phyloP scores from a whole-genome alignment of 1,140 invertebrate genomes.

The Saccostrea cuccullata region DNA sequence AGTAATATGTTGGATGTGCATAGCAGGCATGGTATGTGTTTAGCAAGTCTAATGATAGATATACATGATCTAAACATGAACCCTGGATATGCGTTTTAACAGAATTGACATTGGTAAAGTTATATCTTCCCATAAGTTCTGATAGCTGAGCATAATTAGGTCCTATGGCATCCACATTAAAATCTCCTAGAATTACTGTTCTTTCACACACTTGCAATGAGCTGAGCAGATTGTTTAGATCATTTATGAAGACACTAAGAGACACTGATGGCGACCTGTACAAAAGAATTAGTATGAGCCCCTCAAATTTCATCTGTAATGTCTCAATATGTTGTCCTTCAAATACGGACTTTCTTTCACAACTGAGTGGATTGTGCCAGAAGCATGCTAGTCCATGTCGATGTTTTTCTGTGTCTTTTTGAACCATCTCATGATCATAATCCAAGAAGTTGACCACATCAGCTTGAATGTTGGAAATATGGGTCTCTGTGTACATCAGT shows the following conservation, averaged over 20 bases:
- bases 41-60: background rate
- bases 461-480: background rate
- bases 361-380: background rate
- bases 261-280: background rate
- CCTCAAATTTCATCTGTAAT: conserved; percentile 6
- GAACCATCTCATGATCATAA: conserved; percentile 48
- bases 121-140: background rate
- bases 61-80: conserved; percentile 13
- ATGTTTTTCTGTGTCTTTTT: conserved; percentile 21
- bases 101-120: background rate
- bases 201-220: background rate
- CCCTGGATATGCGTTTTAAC: background rate
- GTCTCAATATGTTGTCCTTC: conserved; percentile 9
- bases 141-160: background rate
- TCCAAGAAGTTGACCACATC: conserved; percentile 44
- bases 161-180: background rate
- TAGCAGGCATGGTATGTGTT: background rate
- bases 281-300: background rate
- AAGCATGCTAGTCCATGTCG: conserved; percentile 42
- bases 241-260: background rate
- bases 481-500: no score
- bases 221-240: background rate
- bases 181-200: background rate
- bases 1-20: background rate
- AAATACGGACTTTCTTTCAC: background rate